These are phyloP conservation scores for Bradypus variegatus DNA, from an alignment of 2,797 vertebrate genomes.

Conservation along the genomic window DNA sequence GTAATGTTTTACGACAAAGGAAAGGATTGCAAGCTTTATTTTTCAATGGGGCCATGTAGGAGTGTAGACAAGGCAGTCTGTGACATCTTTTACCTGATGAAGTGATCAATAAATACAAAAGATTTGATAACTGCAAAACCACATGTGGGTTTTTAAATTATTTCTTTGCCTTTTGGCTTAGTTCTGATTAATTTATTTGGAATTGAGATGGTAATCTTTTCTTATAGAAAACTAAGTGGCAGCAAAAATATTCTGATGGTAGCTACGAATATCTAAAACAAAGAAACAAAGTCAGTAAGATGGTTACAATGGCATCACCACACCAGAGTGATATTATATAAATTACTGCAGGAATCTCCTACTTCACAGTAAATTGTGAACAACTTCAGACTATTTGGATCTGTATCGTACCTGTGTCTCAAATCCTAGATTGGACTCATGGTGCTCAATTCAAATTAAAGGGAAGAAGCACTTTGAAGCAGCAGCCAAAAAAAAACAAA, in stretches of 20 bases:
- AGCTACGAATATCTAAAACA: background rate
- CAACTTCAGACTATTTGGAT: background rate
- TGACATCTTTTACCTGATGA: background rate
- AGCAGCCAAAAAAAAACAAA: background rate
- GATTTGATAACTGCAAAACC: background rate
- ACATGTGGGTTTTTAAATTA: background rate
- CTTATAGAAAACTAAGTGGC: conserved; percentile 2
- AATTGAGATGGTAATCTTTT: background rate
- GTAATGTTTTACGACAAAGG: background rate
- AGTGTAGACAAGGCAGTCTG: background rate
- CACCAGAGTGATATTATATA: background rate
- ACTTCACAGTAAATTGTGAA: background rate
- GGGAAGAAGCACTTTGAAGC: background rate
- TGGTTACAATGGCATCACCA: background rate
- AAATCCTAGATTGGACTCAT: background rate
- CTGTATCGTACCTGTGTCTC: background rate
- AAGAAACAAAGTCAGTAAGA: background rate
- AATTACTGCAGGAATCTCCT: background rate
- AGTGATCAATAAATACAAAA: background rate
- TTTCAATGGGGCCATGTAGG: background rate
- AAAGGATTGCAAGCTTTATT: background rate
- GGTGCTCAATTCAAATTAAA: conserved; percentile 5
- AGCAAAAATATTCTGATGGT: background rate
- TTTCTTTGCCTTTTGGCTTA: background rate
- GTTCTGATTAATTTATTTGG: background rate